Evolutionary conservation across 2,797 vertebrate genomes (phyloP), one percentile per base, ranked within the genome.

Genomic region (Vespertilio murinus): DNA sequence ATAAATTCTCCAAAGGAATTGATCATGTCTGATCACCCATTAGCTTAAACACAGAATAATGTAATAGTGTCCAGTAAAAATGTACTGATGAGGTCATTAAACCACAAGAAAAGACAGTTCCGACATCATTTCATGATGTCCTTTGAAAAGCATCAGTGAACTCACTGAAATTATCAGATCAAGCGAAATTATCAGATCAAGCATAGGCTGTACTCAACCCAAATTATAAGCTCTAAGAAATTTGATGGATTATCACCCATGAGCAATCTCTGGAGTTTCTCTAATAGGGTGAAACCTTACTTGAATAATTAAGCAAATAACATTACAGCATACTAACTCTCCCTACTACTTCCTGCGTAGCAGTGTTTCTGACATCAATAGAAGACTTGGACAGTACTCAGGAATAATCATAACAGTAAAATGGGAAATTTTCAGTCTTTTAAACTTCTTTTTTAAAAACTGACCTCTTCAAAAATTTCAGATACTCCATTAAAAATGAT

Each of bases 181-280:
- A 92, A 88, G 22, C 56, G 54, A 87, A 85, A 95, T 40, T 49
- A 80, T 85, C 69, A 86, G 38, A 70, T 81, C 80, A 92, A 88
- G 22, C 56, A 54, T 18, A 90, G 35, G 16, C 16, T 86, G 49
- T 49, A 30, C 18, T 83, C 71, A 93, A 54, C n/a, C 25, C 52
- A 94, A 82, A 88, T 81, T 90, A 85, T 38, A 89, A 94, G 14
- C 40, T 61, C 22, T 70, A 74, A 88, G 82, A 64, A 47, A 80
- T 73, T 20, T 73, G 38, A 87, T 52, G 35, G 40, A 73, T 64
- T 56, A 88, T 75, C 23, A 87, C 64, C 16, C 28, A 69, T 9
- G 8, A 90, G 33, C 17, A 74, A 88, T 78, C 90, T 52, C 67
- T 78, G 74, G 17, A 79, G 16, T 80, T 86, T 75, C 42, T 90